A percentile compares a stretch with the other conserved stretches of the same genome.
These are phyloP conservation scores for Leiothrix lutea DNA, from an alignment of 2,113 vertebrate species.

Conservation along the genomic window DNA sequence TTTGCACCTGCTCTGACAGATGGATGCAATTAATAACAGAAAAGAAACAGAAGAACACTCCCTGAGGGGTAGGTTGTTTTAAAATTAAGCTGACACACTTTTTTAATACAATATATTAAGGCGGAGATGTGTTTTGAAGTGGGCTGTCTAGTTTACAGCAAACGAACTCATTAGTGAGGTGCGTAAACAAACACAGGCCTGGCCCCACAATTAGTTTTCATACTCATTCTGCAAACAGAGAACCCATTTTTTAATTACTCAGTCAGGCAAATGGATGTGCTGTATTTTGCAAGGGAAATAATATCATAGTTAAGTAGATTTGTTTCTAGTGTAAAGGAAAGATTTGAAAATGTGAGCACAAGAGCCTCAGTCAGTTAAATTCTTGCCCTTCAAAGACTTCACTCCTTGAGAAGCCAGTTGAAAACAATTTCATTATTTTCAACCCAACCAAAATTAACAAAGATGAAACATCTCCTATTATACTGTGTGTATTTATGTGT, in stretches of 20 bases:
- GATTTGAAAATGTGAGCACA: not conserved
- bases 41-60: constrained; percentile 35
- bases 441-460: not conserved
- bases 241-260: not conserved
- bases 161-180: not conserved
- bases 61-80: constrained; percentile 30
- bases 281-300: not conserved
- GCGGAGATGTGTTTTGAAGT: not conserved
- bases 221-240: not conserved
- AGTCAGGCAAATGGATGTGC: not conserved
- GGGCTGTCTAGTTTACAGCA: constrained; percentile 22
- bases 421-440: not conserved
- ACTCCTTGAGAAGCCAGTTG: not conserved
- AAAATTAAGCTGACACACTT: constrained; percentile 49
- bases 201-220: not conserved
- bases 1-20: constrained; percentile 59
- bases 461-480: not conserved
- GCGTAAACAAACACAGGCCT: not conserved
- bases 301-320: not conserved
- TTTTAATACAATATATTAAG: constrained; percentile 29
- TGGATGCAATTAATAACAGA: constrained; percentile 54
- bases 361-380: not conserved
- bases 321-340: not conserved
- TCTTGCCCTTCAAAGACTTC: not conserved
- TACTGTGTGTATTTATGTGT: fast-evolving